Evolutionary conservation across 2,113 vertebrate species (phyloP).

Genomic region (Stegostoma tigrinum): DNA sequence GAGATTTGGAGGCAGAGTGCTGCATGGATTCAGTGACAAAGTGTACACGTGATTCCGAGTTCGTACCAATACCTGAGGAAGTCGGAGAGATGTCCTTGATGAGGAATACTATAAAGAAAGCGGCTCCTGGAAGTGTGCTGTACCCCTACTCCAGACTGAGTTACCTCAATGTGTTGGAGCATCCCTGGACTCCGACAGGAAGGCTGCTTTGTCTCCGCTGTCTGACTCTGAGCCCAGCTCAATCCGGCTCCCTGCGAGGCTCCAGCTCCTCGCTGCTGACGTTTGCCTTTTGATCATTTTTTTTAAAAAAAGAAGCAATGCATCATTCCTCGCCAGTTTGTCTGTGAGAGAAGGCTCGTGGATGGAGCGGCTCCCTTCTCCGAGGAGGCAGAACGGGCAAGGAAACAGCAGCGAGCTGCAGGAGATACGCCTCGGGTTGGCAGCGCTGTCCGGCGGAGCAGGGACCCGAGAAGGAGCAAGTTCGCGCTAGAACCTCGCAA

Average conservation of each 20-base stretch:
- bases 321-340: constrained; percentile 38
- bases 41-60: not conserved
- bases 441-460: not conserved
- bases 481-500: constrained; percentile 25
- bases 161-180: not conserved
- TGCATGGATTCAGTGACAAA: not conserved
- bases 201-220: not conserved
- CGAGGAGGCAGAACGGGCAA: not conserved
- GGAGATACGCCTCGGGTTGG: not conserved
- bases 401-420: not conserved
- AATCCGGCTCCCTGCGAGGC: not conserved
- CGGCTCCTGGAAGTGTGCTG: not conserved
- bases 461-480: not conserved
- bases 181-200: not conserved
- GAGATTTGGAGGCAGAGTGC: no score
- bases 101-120: not conserved
- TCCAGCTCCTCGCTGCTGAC: constrained; percentile 60
- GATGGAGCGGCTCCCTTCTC: constrained; percentile 42
- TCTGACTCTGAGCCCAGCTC: not conserved
- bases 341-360: constrained; percentile 40
- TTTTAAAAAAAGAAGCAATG: constrained; percentile 28
- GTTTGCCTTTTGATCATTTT: constrained; percentile 50
- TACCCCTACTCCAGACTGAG: no score
- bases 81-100: not conserved
- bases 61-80: constrained; percentile 27